Percentiles rank a stretch among this genome's conserved stretches.
Evolutionary conservation across 2,113 vertebrate genomes (phyloP).

Genomic region (Corapipo altera): DNA sequence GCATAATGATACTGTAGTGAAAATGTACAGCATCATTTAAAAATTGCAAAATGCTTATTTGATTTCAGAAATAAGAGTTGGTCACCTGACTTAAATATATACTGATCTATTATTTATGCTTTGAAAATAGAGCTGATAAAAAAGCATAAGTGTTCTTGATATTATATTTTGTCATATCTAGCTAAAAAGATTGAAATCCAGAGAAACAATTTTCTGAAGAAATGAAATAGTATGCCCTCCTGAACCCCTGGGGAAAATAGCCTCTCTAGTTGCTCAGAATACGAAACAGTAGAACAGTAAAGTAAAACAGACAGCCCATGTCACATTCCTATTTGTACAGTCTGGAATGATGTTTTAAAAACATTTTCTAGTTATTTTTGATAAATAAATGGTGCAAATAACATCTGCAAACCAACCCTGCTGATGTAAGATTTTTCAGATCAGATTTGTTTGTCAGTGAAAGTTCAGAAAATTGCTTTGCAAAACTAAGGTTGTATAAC

Average conservation of each 20-base stretch:
- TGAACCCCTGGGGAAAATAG: constrained; percentile 97
- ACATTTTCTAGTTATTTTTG: constrained; percentile 77
- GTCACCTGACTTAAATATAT: constrained; percentile 90
- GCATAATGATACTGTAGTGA: constrained; percentile 52
- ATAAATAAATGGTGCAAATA: constrained; percentile 75
- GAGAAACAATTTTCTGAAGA: constrained; percentile 99
- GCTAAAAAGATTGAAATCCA: constrained; percentile 99
- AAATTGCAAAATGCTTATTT: constrained; percentile 57
- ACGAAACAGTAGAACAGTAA: constrained; percentile 88
- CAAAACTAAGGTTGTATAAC: constrained; percentile 41
- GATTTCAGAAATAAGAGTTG: constrained; percentile 60
- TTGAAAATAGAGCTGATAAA: constrained; percentile 97
- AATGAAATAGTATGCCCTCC: constrained; percentile 97
- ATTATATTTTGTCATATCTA: constrained; percentile 98
- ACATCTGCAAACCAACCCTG: constrained; percentile 64
- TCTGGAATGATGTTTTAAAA: constrained; percentile 76
- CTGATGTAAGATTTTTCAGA: constrained; percentile 69
- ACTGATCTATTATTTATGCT: constrained; percentile 99
- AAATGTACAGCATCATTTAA: constrained; percentile 56
- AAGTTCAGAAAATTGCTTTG: constrained; percentile 64
- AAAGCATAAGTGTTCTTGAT: constrained; percentile 99
- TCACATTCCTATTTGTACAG: constrained; percentile 79
- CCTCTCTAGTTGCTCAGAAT: constrained; percentile 88
- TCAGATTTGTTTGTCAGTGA: constrained; percentile 65
- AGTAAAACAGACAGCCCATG: constrained; percentile 92